A percentile compares a stretch with the other conserved stretches of the same genome.
Conservation (phyloP, 2,797 vertebrate genomes). For the Linurgus olivaceus region DNA sequence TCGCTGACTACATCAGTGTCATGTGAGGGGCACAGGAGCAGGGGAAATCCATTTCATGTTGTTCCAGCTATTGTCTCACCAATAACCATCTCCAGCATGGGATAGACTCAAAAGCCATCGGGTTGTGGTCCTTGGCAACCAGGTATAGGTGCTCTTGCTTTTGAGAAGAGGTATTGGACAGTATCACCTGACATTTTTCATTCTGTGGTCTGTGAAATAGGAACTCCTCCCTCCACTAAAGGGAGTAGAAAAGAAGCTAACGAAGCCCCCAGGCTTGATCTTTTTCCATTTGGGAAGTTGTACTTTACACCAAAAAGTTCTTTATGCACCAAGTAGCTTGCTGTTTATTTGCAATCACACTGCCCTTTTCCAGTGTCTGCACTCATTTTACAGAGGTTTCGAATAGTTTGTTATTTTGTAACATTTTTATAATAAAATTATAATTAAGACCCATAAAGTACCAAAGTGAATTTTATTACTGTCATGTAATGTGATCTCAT, state of each 20-base stretch:
- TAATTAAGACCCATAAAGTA: not conserved
- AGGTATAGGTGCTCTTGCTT: not conserved
- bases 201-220: not conserved
- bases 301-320: not conserved
- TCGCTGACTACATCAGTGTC: constrained; percentile 86
- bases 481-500: not conserved
- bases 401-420: not conserved
- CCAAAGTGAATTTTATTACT: constrained; percentile 15
- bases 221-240: not conserved
- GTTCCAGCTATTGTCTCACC: not conserved
- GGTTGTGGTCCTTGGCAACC: not conserved
- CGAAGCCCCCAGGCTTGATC: not conserved
- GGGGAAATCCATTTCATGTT: not conserved
- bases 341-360: not conserved
- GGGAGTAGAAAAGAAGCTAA: not conserved
- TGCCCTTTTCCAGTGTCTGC: not conserved
- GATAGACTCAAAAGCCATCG: not conserved
- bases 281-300: not conserved
- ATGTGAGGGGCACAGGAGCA: constrained; percentile 73
- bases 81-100: not conserved
- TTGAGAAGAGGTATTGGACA: not conserved
- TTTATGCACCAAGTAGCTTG: not conserved
- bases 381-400: not conserved
- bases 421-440: constrained; percentile 39
- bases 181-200: not conserved